A percentile compares a stretch with the other conserved stretches of the same genome.
These are phyloP conservation scores for Melolontha melolontha DNA, from an alignment of 2,888 invertebrate genomes.

Conservation along the genomic window DNA sequence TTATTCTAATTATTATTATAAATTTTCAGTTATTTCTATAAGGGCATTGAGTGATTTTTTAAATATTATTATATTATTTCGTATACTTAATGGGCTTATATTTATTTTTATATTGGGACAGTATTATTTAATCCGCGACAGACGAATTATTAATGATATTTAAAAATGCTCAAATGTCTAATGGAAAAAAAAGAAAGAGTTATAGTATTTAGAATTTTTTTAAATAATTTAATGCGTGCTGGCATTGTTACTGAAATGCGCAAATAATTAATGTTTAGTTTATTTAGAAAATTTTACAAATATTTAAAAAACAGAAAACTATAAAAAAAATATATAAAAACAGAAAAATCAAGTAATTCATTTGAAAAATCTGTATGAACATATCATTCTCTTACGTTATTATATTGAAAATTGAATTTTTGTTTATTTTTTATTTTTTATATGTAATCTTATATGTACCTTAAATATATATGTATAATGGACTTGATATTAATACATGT, in stretches of 20 bases:
- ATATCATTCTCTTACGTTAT: no score
- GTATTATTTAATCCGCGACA: constrained; percentile 27
- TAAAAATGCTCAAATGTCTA: constrained; percentile 11
- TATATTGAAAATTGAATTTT: no score
- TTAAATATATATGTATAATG: no score
- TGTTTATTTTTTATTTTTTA: no score
- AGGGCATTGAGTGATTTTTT: constrained; percentile 10
- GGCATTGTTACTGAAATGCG: constrained; percentile 25
- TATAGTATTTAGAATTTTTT: background rate
- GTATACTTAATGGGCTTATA: constrained; percentile 17
- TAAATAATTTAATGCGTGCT: constrained; percentile 20
- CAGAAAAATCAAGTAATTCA: constrained; percentile 3
- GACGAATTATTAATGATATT: background rate
- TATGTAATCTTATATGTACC: no score
- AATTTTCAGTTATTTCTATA: constrained; percentile 4
- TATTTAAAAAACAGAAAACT: background rate
- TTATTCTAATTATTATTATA: constrained; percentile 7
- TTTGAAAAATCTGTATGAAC: no score
- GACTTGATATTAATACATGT: no score
- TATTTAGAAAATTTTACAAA: constrained; percentile 10
- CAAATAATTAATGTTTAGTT: constrained; percentile 19
- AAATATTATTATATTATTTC: constrained; percentile 2
- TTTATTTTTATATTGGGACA: constrained; percentile 1
- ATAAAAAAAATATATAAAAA: constrained; percentile 1
- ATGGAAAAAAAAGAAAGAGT: constrained; percentile 4